Evolutionary conservation across 1,140 invertebrate genomes (phyloP).

Genomic region (Brevipalpus yothersi): DNA sequence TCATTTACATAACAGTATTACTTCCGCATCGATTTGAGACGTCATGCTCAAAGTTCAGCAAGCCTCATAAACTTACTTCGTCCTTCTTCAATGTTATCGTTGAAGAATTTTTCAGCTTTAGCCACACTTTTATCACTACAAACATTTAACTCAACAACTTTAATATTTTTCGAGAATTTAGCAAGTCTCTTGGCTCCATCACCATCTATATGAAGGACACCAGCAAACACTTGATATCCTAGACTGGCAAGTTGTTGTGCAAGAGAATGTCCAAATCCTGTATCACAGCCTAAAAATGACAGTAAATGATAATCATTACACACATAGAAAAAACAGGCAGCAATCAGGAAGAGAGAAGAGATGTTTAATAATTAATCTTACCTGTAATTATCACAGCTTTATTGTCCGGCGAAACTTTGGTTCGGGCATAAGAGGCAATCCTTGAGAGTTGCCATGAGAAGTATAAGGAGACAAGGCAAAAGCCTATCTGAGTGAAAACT

Average conservation of each 20-base stretch:
- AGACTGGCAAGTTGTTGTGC: slow-evolving; percentile 19
- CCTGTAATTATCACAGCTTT: slow-evolving; percentile 20
- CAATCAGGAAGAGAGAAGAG: background rate
- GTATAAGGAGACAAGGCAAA: background rate
- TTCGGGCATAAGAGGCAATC: background rate
- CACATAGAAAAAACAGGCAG: background rate
- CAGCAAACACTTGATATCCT: slow-evolving; percentile 25
- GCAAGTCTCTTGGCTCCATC: slow-evolving; percentile 18
- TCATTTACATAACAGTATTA: too few relatives aligned
- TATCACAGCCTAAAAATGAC: slow-evolving; percentile 9
- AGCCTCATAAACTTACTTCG: background rate
- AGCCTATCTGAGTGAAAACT: background rate
- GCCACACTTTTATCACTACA: background rate
- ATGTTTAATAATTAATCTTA: background rate
- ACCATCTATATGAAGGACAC: slow-evolving; percentile 21
- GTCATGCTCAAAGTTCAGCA: too few relatives aligned
- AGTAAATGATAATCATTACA: background rate
- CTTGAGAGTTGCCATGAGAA: background rate
- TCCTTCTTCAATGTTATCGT: background rate
- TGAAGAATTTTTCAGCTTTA: background rate
- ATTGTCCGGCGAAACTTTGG: background rate
- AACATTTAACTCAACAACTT: slow-evolving; percentile 30
- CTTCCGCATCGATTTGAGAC: too few relatives aligned
- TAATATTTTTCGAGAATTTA: slow-evolving; percentile 15
- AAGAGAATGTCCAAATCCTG: slow-evolving; percentile 22